A percentile compares a stretch with the other conserved stretches of the same genome.
Conservation (phyloP, 2,888 invertebrate genomes). For the Macrostomum cliftonense region DNA sequence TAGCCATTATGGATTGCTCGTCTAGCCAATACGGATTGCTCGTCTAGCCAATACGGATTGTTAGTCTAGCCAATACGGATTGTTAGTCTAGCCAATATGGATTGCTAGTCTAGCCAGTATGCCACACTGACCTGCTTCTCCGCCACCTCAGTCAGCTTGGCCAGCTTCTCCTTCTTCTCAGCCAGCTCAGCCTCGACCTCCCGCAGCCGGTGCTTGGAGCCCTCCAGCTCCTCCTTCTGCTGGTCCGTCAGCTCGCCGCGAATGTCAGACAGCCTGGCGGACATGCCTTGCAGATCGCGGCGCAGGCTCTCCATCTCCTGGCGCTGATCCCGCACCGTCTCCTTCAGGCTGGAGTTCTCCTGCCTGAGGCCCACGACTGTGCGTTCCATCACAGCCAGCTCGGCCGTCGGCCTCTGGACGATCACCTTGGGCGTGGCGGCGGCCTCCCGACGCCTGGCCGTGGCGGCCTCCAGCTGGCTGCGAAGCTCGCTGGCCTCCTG, state of each 20-base stretch:
- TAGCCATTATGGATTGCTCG: too few relatives aligned
- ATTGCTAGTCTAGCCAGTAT: background rate
- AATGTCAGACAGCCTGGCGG: constrained; percentile 32
- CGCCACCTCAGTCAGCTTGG: constrained; percentile 32
- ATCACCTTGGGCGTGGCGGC: constrained; percentile 28
- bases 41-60: too few relatives aligned
- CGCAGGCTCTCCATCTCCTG: constrained; percentile 28
- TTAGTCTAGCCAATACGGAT: too few relatives aligned
- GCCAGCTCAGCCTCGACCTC: constrained; percentile 25
- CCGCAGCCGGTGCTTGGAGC: constrained; percentile 19
- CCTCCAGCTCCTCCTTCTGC: constrained; percentile 33
- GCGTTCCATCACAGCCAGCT: constrained; percentile 26
- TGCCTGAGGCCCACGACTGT: constrained; percentile 23
- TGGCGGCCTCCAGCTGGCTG: background rate
- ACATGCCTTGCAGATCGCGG: constrained; percentile 31
- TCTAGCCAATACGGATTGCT: too few relatives aligned
- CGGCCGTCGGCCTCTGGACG: constrained; percentile 26
- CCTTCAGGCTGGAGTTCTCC: constrained; percentile 29
- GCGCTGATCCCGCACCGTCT: constrained; percentile 26
- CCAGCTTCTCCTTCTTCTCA: constrained; percentile 29
- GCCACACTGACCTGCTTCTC: constrained; percentile 14
- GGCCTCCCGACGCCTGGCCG: background rate
- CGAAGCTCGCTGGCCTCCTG: constrained; percentile 17
- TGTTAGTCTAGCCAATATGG: too few relatives aligned
- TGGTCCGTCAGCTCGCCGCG: constrained; percentile 34